phyloP scores from a whole-genome alignment of 2,113 vertebrate genomes.

The Prunella himalayana region DNA sequence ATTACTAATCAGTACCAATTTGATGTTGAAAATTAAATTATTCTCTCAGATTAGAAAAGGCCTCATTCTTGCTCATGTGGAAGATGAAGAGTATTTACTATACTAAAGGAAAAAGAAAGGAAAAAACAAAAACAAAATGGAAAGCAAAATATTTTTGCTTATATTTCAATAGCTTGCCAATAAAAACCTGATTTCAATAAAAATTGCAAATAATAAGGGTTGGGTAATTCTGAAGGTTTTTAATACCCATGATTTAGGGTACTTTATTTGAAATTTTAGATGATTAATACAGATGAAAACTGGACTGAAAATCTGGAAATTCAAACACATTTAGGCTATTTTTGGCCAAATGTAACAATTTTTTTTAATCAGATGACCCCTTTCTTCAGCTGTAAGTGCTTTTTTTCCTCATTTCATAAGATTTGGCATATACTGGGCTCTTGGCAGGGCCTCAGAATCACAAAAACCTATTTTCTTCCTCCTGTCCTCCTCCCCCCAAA shows the following conservation, averaged over 20 bases:
- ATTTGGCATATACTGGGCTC: not conserved
- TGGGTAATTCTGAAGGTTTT: not conserved
- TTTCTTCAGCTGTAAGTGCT: not conserved
- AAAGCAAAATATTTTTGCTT: not conserved
- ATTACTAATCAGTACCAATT: not conserved
- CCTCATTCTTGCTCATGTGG: not conserved
- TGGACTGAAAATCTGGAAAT: not conserved
- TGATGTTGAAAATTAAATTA: not conserved
- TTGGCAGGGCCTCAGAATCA: not conserved
- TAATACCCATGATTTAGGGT: not conserved
- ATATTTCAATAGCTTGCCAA: not conserved
- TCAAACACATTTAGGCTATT: not conserved
- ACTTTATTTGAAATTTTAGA: not conserved
- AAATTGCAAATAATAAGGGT: not conserved
- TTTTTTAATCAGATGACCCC: not conserved
- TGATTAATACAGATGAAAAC: not conserved
- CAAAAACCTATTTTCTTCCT: accelerated
- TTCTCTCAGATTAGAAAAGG: not conserved
- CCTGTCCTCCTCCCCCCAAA: accelerated
- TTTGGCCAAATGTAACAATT: not conserved
- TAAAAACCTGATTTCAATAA: not conserved
- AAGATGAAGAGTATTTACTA: not conserved
- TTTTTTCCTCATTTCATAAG: not conserved
- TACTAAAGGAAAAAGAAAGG: not conserved
- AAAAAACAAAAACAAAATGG: not conserved